Evolutionary conservation across 2,797 vertebrate genomes (phyloP), one percentile per base, ranked within the genome.

Genomic region (Hozukius guyotensis): DNA sequence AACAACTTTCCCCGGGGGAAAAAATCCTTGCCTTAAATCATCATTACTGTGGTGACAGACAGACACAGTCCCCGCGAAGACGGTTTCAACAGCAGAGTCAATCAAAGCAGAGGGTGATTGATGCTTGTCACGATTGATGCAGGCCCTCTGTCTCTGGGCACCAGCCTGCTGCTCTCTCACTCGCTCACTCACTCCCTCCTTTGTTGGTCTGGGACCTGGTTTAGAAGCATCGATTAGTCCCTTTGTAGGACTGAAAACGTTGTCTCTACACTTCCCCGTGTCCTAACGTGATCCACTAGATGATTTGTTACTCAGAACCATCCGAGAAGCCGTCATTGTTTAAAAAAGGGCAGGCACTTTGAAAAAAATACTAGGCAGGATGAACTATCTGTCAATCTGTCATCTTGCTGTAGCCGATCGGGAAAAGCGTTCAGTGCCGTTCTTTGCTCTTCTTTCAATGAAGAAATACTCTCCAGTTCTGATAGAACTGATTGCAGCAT

Each of bases 21-120:
- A 60, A 79, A 73, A 59, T 65, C 24, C 70, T n/a, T 27, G 56
- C 84, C 78, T 87, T 89, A 90, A 89, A 88, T 92, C 83, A 91
- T 89, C 84, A 92, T 91, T 84, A 85, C 81, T 31, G 56, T 14
- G 69, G 65, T 78, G 90, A 90, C 87, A 83, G 80, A 69, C 64
- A 59, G 12, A 52, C 20, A 52, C 73, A 88, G 81, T 88, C 62
- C 65, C 84, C 1, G 75, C n/a, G 12, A 84, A 80, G 84, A 82
- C 24, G 8, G 24, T 64, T 80, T 80, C 67, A 85, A 77, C 79
- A 71, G 82, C 14, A 10, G 72, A 91, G 91, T 91, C 89, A 87
- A 88, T 94, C 92, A 91, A 84, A 91, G 83, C 61, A 2, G 18
- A 49, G 60, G 46, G 55, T 90, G 93, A 94, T 75, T 90, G 90